Conservation (phyloP, 2,797 vertebrate genomes). For the Hozukius guyotensis region DNA sequence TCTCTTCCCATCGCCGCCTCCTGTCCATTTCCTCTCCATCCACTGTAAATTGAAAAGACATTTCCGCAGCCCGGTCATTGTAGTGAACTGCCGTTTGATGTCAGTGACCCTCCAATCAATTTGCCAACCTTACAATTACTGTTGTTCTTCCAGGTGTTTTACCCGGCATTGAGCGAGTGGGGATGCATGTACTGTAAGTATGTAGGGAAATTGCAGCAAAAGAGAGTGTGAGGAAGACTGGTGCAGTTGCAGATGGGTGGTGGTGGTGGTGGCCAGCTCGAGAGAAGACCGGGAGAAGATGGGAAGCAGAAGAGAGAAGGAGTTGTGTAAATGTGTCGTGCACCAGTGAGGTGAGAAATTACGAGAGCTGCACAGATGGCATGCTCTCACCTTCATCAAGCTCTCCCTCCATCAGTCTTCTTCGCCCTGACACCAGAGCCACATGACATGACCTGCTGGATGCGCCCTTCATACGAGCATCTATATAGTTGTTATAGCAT, state of each 20-base stretch:
- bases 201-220: background rate
- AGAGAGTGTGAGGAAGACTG: background rate
- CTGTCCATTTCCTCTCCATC: slow-evolving; percentile 25
- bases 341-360: slow-evolving; percentile 82
- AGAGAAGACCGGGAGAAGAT: slow-evolving; percentile 39
- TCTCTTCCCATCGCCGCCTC: slow-evolving; percentile 18
- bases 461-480: slow-evolving; percentile 22
- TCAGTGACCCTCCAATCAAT: slow-evolving; percentile 17
- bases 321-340: slow-evolving; percentile 62
- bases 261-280: slow-evolving; percentile 30
- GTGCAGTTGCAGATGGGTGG: slow-evolving; percentile 28
- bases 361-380: slow-evolving; percentile 76
- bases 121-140: slow-evolving; percentile 2
- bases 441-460: slow-evolving; percentile 60
- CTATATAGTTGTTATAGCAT: background rate
- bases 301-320: slow-evolving; percentile 31
- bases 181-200: background rate
- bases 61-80: slow-evolving; percentile 34
- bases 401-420: slow-evolving; percentile 68
- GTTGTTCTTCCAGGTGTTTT: slow-evolving; percentile 16
- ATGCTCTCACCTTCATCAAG: slow-evolving; percentile 74
- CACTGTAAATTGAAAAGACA: slow-evolving; percentile 45
- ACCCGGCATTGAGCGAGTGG: background rate
- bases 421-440: slow-evolving; percentile 56
- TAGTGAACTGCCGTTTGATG: background rate